Evolutionary conservation across 2,113 vertebrate genomes (phyloP), one percentile per base, ranked within the genome.

Genomic region (Pelecanus crispus): DNA sequence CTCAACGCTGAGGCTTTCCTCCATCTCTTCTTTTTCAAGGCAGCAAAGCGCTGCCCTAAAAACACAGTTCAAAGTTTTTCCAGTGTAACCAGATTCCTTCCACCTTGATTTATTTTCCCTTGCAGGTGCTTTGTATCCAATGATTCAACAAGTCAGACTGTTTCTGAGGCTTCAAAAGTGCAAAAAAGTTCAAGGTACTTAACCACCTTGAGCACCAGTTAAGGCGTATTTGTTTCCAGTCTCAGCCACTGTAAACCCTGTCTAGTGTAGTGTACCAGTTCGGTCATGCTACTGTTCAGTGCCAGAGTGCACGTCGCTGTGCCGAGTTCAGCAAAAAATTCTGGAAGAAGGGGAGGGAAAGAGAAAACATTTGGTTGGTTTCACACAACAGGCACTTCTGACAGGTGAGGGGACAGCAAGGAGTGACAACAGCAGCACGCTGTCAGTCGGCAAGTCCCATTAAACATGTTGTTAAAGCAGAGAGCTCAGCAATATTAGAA

Each of bases 241-340:
- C 98, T 98, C 70, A 99, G 98, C 98, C 99, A 98, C 86, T 98
- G 98, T 91, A 99, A 98, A 55, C 98, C 99, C 91, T 99, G 99
- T 73, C 98, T 98, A 11, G 94, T 95, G 87, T 99, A 99, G 73
- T 97, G 98, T 65, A 99, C 98, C 98, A 99, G 97, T 29, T 98
- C 97, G 15, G 72, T 96, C 98, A 99, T 97, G 82, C 97, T 98
- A 58, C 99, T 99, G 85, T 97, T 98, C 65, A 99, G 96, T 70
- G 98, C 98, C 96, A 99, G 92, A 24, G 97, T 50, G 6, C 98
- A 98, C 8, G 98, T 86, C 1, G 86, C 97, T 22, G 97, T 59
- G 96, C 98, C 98, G 96, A 99, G 98, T 81, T 99, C 98, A 38
- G 95, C 77, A 96, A 99, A 98, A 97, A 99, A 95, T 67, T 99